A percentile compares a stretch with the other conserved stretches of the same genome.
These are phyloP conservation scores for Amphiprion percula DNA, from an alignment of 2,113 vertebrate species.

Conservation along the genomic window DNA sequence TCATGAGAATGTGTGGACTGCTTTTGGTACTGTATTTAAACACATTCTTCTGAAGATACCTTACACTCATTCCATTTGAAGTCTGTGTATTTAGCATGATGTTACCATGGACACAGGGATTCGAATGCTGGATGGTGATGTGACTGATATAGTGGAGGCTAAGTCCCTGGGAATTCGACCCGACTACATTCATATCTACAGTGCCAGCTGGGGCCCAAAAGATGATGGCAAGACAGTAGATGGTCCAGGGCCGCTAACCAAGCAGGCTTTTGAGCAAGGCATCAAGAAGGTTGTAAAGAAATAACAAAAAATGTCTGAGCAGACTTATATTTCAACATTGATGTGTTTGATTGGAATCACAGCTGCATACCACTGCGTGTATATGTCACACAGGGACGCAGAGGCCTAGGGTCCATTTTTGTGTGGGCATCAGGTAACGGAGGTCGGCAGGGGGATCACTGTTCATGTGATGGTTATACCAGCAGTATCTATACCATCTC, in stretches of 20 bases:
- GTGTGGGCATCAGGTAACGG: slow-evolving; percentile 95
- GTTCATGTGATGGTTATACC: slow-evolving; percentile 95
- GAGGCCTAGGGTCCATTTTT: slow-evolving; percentile 93
- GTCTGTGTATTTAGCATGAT: background rate
- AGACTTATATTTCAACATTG: background rate
- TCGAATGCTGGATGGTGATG: slow-evolving; percentile 96
- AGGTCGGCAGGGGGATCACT: slow-evolving; percentile 91
- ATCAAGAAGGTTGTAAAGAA: slow-evolving; percentile 89
- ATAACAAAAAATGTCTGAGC: background rate
- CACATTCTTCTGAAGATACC: background rate
- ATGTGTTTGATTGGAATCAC: background rate
- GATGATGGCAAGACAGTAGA: slow-evolving; percentile 97
- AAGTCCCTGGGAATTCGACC: slow-evolving; percentile 93
- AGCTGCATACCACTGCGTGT: background rate
- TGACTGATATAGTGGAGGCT: slow-evolving; percentile 94
- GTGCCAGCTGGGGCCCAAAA: slow-evolving; percentile 96
- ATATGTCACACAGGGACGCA: slow-evolving; percentile 86
- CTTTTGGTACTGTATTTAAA: background rate
- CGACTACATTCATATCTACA: slow-evolving; percentile 96
- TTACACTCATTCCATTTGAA: background rate
- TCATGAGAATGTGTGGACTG: too few species aligned
- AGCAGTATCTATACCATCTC: slow-evolving; percentile 97
- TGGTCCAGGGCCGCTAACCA: slow-evolving; percentile 91
- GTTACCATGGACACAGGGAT: slow-evolving; percentile 85
- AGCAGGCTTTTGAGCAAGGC: slow-evolving; percentile 91